Base-by-base conservation (phyloP, 2,888 invertebrate genomes). In the Chironomus riparius region DNA sequence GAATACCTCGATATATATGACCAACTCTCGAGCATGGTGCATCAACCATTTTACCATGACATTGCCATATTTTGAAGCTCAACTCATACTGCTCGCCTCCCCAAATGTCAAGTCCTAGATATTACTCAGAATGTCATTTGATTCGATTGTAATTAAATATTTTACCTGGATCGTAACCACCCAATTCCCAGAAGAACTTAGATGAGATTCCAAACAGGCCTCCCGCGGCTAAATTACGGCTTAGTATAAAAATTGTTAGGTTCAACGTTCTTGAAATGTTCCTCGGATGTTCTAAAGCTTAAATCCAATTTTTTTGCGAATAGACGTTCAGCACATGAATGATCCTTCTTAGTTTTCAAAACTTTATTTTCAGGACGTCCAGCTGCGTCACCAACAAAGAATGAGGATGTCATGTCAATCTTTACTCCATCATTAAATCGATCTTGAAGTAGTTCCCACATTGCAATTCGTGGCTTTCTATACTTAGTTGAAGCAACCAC, bases 311-410 rank as follows among this genome's bases (percentile, higher is more conserved):
- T 97, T 76, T 91, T 81, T 1, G 97, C 96, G 85, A 96, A 90
- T 75, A 96, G 87, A 79, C 94, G 88, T 83, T 98, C 98, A 5
- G 90, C 91, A 81, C 88, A 87, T 0, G 97, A 95, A 84, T 96
- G 96, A 84, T 98, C 98, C 83, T 93, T 94, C 80, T 91, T 91
- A 78, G 86, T 88, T 76, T 91, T 91, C 0, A 78, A 79, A 0
- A 88, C 88, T 92, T 92, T 80, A 90, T 89, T 62, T 76, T 89
- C 92, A 1, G 87, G 86, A 77, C 97, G 87, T 3, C 97, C 98
- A 47, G 96, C 98, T 7, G 98, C 97, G 87, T 98, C 98, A 3
- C 94, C 93, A 79, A 94, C 91, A 82, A 89, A 97, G 81, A 97
- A 92, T 78, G 91, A 91, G 48, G 87, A 80, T n/a, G 81, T 81